Evolutionary conservation across 1,140 invertebrate species (phyloP).

Genomic region (Adelges cooleyi): DNA sequence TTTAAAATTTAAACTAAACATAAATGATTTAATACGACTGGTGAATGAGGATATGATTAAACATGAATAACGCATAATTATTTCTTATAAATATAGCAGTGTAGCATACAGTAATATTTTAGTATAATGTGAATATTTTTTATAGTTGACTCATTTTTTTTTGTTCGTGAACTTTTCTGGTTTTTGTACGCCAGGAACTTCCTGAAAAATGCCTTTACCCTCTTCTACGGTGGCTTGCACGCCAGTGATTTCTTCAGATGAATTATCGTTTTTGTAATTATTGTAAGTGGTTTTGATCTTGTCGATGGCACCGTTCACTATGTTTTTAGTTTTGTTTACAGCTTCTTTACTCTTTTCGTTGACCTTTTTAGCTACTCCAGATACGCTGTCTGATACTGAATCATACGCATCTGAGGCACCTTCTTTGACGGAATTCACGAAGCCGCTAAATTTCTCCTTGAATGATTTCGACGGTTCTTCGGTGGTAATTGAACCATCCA

Average conservation of each 20-base stretch:
- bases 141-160: too few relatives aligned
- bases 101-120: too few relatives aligned
- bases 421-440: background rate
- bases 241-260: background rate
- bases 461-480: background rate
- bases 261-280: background rate
- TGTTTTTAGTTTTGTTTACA: background rate
- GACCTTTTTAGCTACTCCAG: background rate
- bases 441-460: constrained; percentile 10
- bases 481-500: too few relatives aligned
- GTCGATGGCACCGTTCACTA: background rate
- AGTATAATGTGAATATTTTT: too few relatives aligned
- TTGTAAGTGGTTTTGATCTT: background rate
- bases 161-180: too few relatives aligned
- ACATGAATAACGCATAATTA: too few relatives aligned
- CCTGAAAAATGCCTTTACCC: too few relatives aligned
- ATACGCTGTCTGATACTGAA: background rate
- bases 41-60: too few relatives aligned
- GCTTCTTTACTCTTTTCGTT: constrained; percentile 11
- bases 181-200: too few relatives aligned
- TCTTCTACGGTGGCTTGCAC: background rate
- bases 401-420: background rate
- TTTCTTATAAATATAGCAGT: too few relatives aligned
- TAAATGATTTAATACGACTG: too few relatives aligned
- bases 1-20: too few relatives aligned